A percentile compares a stretch with the other conserved stretches of the same genome.
phyloP scores from a whole-genome alignment of 2,797 vertebrate genomes.

The Acestrorhynchus altus region DNA sequence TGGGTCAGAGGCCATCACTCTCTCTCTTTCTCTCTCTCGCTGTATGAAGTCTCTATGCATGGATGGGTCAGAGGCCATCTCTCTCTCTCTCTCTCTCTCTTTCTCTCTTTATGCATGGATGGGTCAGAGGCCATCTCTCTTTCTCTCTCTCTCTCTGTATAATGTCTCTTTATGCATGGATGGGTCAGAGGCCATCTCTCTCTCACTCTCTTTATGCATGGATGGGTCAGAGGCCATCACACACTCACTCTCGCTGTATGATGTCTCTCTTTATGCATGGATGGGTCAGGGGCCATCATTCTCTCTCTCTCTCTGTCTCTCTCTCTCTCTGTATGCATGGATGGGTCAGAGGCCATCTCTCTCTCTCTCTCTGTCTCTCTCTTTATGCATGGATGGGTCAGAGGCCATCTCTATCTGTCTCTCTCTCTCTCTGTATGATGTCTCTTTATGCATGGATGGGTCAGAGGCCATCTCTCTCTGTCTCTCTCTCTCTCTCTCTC shows the following conservation, averaged over 20 bases:
- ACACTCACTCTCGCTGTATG: not conserved
- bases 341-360: slow-evolving; percentile 34
- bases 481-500: not conserved
- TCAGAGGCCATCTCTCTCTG: slow-evolving; percentile 31
- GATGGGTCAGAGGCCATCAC: too few species aligned
- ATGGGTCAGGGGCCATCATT: slow-evolving; percentile 33
- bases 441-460: slow-evolving; percentile 35
- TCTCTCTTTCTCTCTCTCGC: not conserved
- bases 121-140: slow-evolving; percentile 38
- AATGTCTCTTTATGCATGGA: slow-evolving; percentile 37
- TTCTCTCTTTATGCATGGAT: slow-evolving; percentile 35
- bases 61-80: slow-evolving; percentile 36
- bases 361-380: not conserved
- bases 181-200: slow-evolving; percentile 34
- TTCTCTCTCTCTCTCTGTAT: not conserved
- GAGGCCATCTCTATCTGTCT: slow-evolving; percentile 12
- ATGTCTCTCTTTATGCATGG: slow-evolving; percentile 35
- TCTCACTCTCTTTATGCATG: not conserved
- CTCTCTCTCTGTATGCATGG: slow-evolving; percentile 32
- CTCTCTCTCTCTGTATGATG: not conserved
- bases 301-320: not conserved
- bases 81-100: not conserved
- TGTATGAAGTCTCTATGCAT: too few species aligned
- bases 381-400: slow-evolving; percentile 41
- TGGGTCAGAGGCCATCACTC: slow-evolving; percentile 35